Percentiles rank a stretch among this genome's conserved stretches.
These are phyloP conservation scores for Lagria hirta DNA, from an alignment of 2,888 invertebrate genomes.

Conservation along the genomic window DNA sequence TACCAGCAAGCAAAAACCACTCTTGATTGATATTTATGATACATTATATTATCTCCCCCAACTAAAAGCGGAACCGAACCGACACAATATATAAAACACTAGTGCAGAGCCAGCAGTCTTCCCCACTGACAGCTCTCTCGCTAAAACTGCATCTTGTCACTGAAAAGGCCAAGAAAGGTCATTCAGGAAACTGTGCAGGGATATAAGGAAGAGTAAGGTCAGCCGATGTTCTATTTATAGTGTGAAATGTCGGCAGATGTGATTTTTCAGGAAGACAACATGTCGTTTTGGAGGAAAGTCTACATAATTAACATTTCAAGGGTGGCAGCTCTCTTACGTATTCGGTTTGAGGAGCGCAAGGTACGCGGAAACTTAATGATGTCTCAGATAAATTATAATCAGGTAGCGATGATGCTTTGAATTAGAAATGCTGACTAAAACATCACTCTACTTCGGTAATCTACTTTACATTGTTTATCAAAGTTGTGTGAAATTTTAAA, in stretches of 20 bases:
- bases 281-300: conserved; percentile 13
- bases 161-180: conserved; percentile 40
- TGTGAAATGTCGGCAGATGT: conserved; percentile 36
- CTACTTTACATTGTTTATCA: too few relatives aligned
- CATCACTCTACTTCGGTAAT: conserved; percentile 17
- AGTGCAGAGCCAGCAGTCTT: conserved; percentile 34
- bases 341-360: conserved; percentile 39
- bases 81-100: conserved; percentile 32
- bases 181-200: conserved; percentile 38
- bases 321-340: conserved; percentile 33
- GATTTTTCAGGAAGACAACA: conserved; percentile 14
- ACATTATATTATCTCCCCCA: conserved; percentile 29
- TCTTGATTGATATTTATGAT: conserved; percentile 39
- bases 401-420: conserved; percentile 42
- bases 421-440: conserved; percentile 35
- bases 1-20: conserved; percentile 23
- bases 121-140: not conserved
- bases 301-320: conserved; percentile 28
- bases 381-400: conserved; percentile 47
- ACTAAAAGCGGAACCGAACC: conserved; percentile 28
- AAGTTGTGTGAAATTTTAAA: too few relatives aligned
- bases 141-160: conserved; percentile 34
- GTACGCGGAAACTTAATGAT: conserved; percentile 40
- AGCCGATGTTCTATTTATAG: conserved; percentile 34
- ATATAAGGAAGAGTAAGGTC: conserved; percentile 33